Evolutionary conservation across 2,888 invertebrate genomes (phyloP).

Genomic region (Caenorhabditis sulstoni): DNA sequence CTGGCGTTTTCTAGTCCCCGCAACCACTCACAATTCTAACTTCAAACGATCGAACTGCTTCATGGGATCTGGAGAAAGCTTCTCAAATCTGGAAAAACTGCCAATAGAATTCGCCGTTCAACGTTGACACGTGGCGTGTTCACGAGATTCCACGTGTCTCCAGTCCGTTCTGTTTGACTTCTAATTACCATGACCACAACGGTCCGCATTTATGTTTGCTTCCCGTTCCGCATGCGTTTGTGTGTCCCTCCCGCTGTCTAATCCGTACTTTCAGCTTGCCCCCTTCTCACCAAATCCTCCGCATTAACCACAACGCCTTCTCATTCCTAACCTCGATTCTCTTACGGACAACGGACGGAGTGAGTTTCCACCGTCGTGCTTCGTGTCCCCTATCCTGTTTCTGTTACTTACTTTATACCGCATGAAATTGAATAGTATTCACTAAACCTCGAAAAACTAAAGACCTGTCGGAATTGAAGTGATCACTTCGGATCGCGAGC

Average conservation of each 20-base stretch:
- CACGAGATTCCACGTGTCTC: neutral
- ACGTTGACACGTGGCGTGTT: too few relatives aligned
- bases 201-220: constrained; percentile 5
- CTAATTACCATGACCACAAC: constrained; percentile 10
- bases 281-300: constrained; percentile 23
- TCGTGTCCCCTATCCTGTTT: neutral
- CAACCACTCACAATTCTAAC: neutral
- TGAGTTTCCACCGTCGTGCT: constrained; percentile 20
- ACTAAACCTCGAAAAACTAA: too few relatives aligned
- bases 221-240: constrained; percentile 13
- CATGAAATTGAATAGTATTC: neutral
- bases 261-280: constrained; percentile 30
- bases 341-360: neutral
- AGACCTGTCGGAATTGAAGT: constrained; percentile 15
- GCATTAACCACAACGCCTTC: constrained; percentile 38
- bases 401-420: neutral
- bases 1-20: too few relatives aligned
- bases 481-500: constrained; percentile 52
- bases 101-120: too few relatives aligned
- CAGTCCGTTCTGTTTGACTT: too few relatives aligned
- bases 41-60: too few relatives aligned
- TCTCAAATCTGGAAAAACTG: too few relatives aligned
- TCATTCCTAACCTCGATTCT: neutral
- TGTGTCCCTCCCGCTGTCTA: constrained; percentile 17
- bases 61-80: too few relatives aligned